Percentiles rank a stretch among this genome's conserved stretches.
Conservation (phyloP, 1,140 invertebrate species). For the Drosophila melanogaster region Release_6_plus_ISO1_MT NT_033779.5:15183001-15183500, state of each 20-base stretch:
- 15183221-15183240: slow-evolving; percentile 39
- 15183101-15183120: slow-evolving; percentile 82
- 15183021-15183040: slow-evolving; percentile 58
- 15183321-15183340: slow-evolving; percentile 3
- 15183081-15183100: slow-evolving; percentile 81
- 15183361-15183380: slow-evolving; percentile 80
- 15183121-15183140: slow-evolving; percentile 80
- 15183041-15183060: slow-evolving; percentile 61
- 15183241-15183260: slow-evolving; percentile 32
- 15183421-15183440: slow-evolving; percentile 83
- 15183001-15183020: slow-evolving; percentile 67
- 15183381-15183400: slow-evolving; percentile 78
- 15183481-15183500: not conserved
- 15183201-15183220: slow-evolving; percentile 29
- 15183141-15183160: slow-evolving; percentile 78
- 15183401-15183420: slow-evolving; percentile 80
- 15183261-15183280: slow-evolving; percentile 47
- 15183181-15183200: slow-evolving; percentile 20
- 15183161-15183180: slow-evolving; percentile 3
- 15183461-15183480: slow-evolving; percentile 4
- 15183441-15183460: slow-evolving; percentile 59
- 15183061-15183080: slow-evolving; percentile 82
- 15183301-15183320: not conserved
- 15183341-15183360: slow-evolving; percentile 73
- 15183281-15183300: not conserved